Conservation (phyloP, 2,797 vertebrate species). For the Propithecus deckenii region DNA sequence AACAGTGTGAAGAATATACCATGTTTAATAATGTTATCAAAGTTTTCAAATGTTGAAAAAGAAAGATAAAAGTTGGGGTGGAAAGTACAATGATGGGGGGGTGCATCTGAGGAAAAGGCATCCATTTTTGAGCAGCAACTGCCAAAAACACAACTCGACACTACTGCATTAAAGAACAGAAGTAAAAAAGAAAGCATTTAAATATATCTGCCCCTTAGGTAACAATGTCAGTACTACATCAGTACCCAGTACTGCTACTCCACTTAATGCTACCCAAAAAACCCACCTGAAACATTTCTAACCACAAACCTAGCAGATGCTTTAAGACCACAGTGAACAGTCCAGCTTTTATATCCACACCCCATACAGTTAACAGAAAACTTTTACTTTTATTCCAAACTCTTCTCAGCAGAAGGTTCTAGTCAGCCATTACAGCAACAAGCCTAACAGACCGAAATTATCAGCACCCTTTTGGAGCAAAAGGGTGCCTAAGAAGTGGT, state of each 20-base stretch:
- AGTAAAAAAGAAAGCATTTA: not conserved
- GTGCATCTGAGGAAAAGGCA: not conserved
- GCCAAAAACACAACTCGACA: not conserved
- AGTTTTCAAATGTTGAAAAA: slow-evolving; percentile 1
- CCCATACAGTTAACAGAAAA: not conserved
- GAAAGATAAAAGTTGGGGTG: not conserved
- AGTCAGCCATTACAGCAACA: not conserved
- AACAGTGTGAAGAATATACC: not conserved
- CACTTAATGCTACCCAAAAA: slow-evolving; percentile 1
- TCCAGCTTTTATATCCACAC: not conserved
- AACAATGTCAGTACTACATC: not conserved
- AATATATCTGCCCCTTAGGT: not conserved
- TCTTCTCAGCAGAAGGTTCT: not conserved
- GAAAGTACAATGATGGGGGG: not conserved
- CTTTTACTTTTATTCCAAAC: not conserved
- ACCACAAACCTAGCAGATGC: not conserved
- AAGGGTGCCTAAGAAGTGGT: not conserved
- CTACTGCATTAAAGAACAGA: not conserved
- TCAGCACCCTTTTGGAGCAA: not conserved
- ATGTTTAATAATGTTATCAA: not conserved
- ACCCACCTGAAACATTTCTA: not conserved
- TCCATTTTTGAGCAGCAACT: not conserved
- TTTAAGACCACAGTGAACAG: not conserved
- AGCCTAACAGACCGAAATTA: not conserved
- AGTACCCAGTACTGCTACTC: not conserved